phyloP scores from a whole-genome alignment of 2,888 invertebrate species.

The Pyrrhia umbra region DNA sequence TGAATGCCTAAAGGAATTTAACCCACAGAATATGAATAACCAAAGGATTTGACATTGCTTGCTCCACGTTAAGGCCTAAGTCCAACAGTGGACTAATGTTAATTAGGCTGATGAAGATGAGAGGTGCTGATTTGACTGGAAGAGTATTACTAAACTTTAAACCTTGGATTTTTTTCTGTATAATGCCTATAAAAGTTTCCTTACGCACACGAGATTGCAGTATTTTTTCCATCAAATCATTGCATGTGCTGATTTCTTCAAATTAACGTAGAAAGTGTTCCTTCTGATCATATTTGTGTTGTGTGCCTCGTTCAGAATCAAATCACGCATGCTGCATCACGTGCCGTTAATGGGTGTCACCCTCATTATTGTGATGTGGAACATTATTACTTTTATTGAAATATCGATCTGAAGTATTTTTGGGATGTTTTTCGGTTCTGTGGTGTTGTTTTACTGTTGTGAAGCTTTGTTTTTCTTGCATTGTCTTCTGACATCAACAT shows the following conservation, averaged over 20 bases:
- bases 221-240: too few relatives aligned
- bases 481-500: not conserved
- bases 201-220: too few relatives aligned
- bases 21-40: too few relatives aligned
- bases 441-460: not conserved
- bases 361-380: conserved; percentile 66
- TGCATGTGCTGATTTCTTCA: not conserved
- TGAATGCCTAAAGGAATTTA: too few relatives aligned
- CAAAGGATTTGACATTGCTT: too few relatives aligned
- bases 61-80: too few relatives aligned
- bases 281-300: conserved; percentile 55
- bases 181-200: too few relatives aligned
- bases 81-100: too few relatives aligned
- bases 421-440: conserved; percentile 25
- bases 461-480: not conserved
- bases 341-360: conserved; percentile 78
- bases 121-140: too few relatives aligned
- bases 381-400: conserved; percentile 62
- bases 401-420: conserved; percentile 52
- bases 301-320: conserved; percentile 67
- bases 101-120: too few relatives aligned
- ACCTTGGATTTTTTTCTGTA: too few relatives aligned
- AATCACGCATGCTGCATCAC: conserved; percentile 82
- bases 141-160: too few relatives aligned
- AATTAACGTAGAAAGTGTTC: not conserved